phyloP scores from a whole-genome alignment of 2,797 vertebrate species.

The Sebastes diploproa region DNA sequence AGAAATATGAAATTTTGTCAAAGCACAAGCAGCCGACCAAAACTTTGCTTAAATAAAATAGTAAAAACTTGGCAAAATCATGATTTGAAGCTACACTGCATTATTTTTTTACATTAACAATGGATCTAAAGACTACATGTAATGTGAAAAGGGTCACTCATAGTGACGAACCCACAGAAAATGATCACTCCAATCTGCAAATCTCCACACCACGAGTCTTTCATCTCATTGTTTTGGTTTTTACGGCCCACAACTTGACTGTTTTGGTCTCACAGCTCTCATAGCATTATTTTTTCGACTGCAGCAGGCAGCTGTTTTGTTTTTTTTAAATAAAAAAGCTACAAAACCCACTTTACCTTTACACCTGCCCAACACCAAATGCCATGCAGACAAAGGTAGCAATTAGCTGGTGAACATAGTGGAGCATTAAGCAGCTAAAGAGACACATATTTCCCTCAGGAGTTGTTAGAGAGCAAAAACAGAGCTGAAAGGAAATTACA shows the following conservation, averaged over 20 bases:
- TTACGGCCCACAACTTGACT: not conserved
- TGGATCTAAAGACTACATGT: too few relatives aligned
- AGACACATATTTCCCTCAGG: constrained; percentile 5
- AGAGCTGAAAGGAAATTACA: not conserved
- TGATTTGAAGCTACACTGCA: not conserved
- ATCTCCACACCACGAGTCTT: not conserved
- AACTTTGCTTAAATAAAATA: not conserved
- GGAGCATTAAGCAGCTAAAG: constrained; percentile 18
- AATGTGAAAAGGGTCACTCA: too few relatives aligned
- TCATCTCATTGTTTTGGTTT: not conserved
- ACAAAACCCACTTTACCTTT: not conserved
- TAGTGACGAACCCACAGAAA: too few relatives aligned
- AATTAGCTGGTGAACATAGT: constrained; percentile 20
- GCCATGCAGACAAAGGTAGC: constrained; percentile 17
- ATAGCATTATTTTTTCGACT: not conserved
- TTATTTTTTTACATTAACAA: not conserved
- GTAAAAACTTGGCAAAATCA: not conserved
- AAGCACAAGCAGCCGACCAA: not conserved
- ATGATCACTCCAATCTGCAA: not conserved
- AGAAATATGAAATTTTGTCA: not conserved
- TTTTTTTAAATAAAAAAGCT: not conserved
- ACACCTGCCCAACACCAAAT: constrained; percentile 7
- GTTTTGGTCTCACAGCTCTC: not conserved
- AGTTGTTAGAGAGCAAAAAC: constrained; percentile 2
- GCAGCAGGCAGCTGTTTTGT: not conserved